A percentile compares a stretch with the other conserved stretches of the same genome.
These are phyloP conservation scores for Arctocebus calabarensis DNA, from an alignment of 2,797 vertebrate species.

Conservation along the genomic window DNA sequence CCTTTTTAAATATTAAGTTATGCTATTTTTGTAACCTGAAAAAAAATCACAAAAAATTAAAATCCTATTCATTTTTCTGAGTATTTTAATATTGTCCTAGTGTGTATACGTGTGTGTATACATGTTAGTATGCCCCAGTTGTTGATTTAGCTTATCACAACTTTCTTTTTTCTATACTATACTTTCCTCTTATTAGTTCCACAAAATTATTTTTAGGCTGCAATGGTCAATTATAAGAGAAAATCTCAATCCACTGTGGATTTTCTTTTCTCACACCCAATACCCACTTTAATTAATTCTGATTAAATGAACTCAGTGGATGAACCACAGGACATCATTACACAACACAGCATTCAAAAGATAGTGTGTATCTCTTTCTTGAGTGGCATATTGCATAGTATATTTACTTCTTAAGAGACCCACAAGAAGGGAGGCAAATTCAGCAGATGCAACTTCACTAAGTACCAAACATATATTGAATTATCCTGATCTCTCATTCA, in stretches of 20 bases:
- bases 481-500: background rate
- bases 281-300: background rate
- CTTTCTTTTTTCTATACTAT: background rate
- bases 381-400: background rate
- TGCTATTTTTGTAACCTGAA: slow-evolving; percentile 31
- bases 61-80: slow-evolving; percentile 29
- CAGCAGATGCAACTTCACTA: background rate
- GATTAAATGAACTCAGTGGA: background rate
- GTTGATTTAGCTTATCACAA: background rate
- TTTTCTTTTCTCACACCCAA: slow-evolving; percentile 32
- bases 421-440: background rate
- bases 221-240: background rate
- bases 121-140: background rate
- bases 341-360: background rate
- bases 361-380: background rate
- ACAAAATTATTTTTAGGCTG: background rate
- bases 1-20: background rate
- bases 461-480: background rate
- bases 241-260: background rate
- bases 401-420: background rate
- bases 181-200: background rate
- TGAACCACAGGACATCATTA: background rate
- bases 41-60: slow-evolving; percentile 16
- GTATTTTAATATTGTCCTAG: background rate
- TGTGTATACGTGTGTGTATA: background rate